Conservation (phyloP, 1,140 invertebrate genomes). For the Sitodiplosis mosellana region DNA sequence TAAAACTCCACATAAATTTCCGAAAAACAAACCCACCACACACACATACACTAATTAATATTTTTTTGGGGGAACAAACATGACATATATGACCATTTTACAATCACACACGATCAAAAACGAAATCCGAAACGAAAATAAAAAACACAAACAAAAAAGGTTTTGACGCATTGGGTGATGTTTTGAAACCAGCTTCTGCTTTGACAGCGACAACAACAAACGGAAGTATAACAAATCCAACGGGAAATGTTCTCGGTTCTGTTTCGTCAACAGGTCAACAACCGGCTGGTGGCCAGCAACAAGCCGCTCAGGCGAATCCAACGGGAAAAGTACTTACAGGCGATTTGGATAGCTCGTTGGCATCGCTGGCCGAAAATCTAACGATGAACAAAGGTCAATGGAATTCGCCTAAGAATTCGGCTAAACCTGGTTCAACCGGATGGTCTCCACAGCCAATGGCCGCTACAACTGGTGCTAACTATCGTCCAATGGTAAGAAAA, state of each 20-base stretch:
- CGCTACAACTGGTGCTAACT: conserved; percentile 63
- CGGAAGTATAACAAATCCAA: too few species aligned
- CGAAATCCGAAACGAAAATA: not conserved
- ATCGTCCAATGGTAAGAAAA: conserved; percentile 60
- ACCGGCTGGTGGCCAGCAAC: conserved; percentile 16
- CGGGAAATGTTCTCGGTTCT: too few species aligned
- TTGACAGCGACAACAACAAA: conserved; percentile 11
- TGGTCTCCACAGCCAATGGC: conserved; percentile 76
- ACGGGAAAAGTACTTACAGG: conserved; percentile 65
- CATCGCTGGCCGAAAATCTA: conserved; percentile 76
- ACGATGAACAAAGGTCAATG: conserved; percentile 78
- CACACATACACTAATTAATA: not conserved
- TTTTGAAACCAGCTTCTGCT: conserved; percentile 34
- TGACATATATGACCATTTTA: not conserved
- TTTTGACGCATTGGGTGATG: conserved; percentile 54
- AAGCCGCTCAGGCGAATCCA: conserved; percentile 23
- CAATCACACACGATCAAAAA: not conserved
- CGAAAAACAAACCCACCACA: too few species aligned
- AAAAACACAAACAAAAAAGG: conserved; percentile 22
- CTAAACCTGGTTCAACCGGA: conserved; percentile 47
- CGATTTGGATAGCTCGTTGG: conserved; percentile 80
- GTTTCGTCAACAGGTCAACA: conserved; percentile 21
- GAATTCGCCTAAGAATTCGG: conserved; percentile 70
- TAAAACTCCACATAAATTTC: too few species aligned
- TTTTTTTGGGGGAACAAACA: not conserved